phyloP scores from a whole-genome alignment of 2,113 vertebrate genomes.

The Nyctereutes procyonoides region DNA sequence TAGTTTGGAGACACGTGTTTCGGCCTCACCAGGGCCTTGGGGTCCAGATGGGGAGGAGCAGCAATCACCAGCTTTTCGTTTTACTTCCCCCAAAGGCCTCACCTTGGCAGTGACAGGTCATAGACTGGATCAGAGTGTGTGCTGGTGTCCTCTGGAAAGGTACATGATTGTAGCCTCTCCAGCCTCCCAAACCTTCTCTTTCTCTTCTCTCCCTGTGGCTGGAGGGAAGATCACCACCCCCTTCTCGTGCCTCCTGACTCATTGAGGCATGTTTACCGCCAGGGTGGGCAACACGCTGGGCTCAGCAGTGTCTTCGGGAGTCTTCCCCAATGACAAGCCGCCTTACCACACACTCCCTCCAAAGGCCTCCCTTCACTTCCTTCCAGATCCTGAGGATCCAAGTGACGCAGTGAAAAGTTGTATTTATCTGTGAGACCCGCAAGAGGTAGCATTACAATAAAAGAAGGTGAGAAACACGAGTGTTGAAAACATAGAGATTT shows the following conservation, averaged over 20 bases:
- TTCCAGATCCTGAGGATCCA: not conserved
- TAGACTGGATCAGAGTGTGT: accelerated
- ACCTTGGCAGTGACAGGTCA: accelerated
- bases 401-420: not conserved
- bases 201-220: not conserved
- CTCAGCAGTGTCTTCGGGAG: not conserved
- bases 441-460: not conserved
- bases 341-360: not conserved
- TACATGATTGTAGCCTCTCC: not conserved
- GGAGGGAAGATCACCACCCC: not conserved
- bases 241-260: not conserved
- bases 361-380: not conserved
- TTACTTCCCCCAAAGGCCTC: not conserved
- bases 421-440: not conserved
- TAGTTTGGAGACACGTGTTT: not conserved
- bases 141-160: not conserved
- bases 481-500: conserved; percentile 35
- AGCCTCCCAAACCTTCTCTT: not conserved
- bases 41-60: not conserved
- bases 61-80: not conserved
- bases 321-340: not conserved
- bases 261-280: not conserved
- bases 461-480: conserved; percentile 6
- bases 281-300: not conserved
- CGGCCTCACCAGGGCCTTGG: not conserved